phyloP scores from a whole-genome alignment of 1,140 invertebrate species.

The Panagrolaimus sp. region DNA sequence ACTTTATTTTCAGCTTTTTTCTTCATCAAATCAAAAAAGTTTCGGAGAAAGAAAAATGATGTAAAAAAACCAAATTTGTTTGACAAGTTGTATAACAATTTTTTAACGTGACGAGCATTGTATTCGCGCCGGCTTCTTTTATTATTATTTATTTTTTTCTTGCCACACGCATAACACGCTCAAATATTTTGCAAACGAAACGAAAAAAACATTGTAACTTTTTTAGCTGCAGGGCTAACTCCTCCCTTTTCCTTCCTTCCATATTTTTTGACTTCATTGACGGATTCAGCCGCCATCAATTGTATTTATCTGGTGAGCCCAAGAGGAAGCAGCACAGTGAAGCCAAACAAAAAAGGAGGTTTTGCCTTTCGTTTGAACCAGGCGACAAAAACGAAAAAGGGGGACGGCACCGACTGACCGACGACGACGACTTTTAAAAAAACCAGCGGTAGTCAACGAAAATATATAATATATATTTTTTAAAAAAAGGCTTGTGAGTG shows the following conservation, averaged over 20 bases:
- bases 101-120: too few species aligned
- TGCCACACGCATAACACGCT: not conserved
- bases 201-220: not conserved
- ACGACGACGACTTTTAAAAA: not conserved
- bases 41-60: too few species aligned
- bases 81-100: too few species aligned
- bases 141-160: too few species aligned
- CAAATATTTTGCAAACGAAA: conserved; percentile 4
- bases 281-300: conserved; percentile 5
- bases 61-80: too few species aligned
- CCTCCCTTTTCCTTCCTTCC: not conserved
- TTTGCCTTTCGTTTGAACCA: conserved; percentile 12
- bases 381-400: conserved; percentile 6
- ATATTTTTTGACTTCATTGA: conserved; percentile 1
- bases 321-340: not conserved
- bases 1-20: too few species aligned
- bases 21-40: too few species aligned
- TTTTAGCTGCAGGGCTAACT: conserved; percentile 9
- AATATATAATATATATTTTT: not conserved
- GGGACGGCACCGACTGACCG: conserved; percentile 8
- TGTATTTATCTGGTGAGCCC: conserved; percentile 12
- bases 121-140: too few species aligned
- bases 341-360: conserved; percentile 7
- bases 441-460: conserved; percentile 8
- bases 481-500: too few species aligned